These are phyloP conservation scores for Agelaius phoeniceus DNA, from an alignment of 2,113 vertebrate genomes.

Conservation along the genomic window DNA sequence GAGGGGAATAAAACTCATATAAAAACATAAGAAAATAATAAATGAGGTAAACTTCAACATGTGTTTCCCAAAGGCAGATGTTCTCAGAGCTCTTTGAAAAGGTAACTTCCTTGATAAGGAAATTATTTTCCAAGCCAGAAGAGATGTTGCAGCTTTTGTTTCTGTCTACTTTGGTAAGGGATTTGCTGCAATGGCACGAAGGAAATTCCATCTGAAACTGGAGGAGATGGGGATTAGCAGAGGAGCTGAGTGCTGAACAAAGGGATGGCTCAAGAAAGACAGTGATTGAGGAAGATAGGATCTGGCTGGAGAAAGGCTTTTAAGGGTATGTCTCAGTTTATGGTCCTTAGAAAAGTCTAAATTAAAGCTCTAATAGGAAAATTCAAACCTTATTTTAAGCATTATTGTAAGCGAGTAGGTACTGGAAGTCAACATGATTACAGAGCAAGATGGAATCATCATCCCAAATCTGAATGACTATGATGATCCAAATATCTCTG, in stretches of 20 bases:
- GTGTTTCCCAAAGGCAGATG: not conserved
- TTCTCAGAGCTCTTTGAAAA: not conserved
- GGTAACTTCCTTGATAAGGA: not conserved
- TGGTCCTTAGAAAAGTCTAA: not conserved
- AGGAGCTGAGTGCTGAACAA: not conserved
- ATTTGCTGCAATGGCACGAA: not conserved
- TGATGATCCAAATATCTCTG: not conserved
- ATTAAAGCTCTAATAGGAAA: not conserved
- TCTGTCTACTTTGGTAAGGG: not conserved
- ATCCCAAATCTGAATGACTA: not conserved
- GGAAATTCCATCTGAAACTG: conserved; percentile 14
- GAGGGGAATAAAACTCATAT: not conserved
- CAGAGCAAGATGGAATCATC: not conserved
- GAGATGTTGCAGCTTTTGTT: not conserved
- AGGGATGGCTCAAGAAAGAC: not conserved
- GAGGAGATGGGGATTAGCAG: not conserved
- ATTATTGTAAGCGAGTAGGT: not conserved
- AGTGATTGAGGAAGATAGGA: not conserved
- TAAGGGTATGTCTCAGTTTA: not conserved
- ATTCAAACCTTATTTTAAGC: not conserved
- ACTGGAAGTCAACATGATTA: not conserved
- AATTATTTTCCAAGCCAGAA: not conserved
- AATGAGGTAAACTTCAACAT: not conserved
- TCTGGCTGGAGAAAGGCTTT: not conserved
- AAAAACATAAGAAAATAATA: not conserved